Evolutionary conservation across 2,797 vertebrate species (phyloP).

Genomic region (Uromys caudimaculatus): DNA sequence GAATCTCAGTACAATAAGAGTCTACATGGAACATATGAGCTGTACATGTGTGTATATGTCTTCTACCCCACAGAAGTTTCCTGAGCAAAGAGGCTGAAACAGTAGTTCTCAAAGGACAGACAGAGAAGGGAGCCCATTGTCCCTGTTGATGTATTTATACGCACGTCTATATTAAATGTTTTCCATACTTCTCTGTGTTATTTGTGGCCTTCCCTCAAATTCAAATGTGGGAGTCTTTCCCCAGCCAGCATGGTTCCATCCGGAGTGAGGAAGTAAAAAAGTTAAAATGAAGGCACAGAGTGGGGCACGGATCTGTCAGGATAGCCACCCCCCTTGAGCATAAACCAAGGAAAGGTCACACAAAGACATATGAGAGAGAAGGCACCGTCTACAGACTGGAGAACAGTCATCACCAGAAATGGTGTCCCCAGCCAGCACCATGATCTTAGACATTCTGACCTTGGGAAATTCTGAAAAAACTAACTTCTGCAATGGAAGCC

Average conservation of each 20-base stretch:
- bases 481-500: not conserved
- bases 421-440: not conserved
- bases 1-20: not conserved
- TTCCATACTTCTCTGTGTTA: not conserved
- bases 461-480: not conserved
- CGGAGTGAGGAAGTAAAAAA: slow-evolving; percentile 5
- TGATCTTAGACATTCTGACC: too few species aligned
- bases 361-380: not conserved
- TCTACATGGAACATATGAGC: not conserved
- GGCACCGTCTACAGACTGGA: not conserved
- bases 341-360: not conserved
- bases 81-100: not conserved
- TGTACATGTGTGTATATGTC: not conserved
- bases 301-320: not conserved
- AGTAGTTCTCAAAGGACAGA: not conserved
- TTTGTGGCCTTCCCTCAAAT: not conserved
- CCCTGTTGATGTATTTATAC: not conserved
- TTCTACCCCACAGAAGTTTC: not conserved
- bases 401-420: not conserved
- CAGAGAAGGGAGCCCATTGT: not conserved
- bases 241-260: not conserved
- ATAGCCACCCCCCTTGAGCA: not conserved
- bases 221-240: not conserved
- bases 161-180: not conserved
- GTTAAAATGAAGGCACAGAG: not conserved